Conservation (phyloP, 2,888 invertebrate species). For the Platypus cylindrus region DNA sequence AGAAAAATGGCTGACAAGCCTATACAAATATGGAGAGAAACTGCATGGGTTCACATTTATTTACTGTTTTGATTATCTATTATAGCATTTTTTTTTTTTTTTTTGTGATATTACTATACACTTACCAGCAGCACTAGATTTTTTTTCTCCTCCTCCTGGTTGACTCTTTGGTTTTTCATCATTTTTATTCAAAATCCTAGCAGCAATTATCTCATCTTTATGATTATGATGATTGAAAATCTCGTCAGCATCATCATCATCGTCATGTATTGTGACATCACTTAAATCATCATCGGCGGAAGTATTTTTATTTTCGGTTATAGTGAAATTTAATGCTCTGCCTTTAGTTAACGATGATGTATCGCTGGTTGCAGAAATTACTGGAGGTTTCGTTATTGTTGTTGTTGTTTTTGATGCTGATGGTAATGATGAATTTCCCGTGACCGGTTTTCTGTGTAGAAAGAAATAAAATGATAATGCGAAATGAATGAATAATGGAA, state of each 20-base stretch:
- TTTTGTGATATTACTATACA: neutral
- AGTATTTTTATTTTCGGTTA: slow-evolving; percentile 25
- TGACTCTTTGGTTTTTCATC: no score
- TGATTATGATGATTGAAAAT: slow-evolving; percentile 1
- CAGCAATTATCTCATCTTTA: slow-evolving; percentile 22
- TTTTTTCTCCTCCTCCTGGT: no score
- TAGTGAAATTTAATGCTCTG: slow-evolving; percentile 30
- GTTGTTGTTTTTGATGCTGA: neutral
- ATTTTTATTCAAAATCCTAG: slow-evolving; percentile 21
- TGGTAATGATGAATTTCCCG: neutral
- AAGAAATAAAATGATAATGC: neutral
- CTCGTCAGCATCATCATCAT: slow-evolving; percentile 38
- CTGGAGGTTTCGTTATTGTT: neutral
- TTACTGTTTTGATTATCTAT: no score
- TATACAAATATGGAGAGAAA: no score
- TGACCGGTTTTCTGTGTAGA: neutral
- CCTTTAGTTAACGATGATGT: slow-evolving; percentile 25
- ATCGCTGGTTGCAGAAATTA: slow-evolving; percentile 6
- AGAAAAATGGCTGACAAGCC: no score
- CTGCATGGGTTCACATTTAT: no score
- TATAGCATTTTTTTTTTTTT: no score
- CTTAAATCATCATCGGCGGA: slow-evolving; percentile 47
- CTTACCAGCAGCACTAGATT: no score
- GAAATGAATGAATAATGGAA: neutral
- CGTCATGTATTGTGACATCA: slow-evolving; percentile 62